Evolutionary conservation across 2,888 invertebrate genomes (phyloP).

Genomic region (Aleiodes testaceus): DNA sequence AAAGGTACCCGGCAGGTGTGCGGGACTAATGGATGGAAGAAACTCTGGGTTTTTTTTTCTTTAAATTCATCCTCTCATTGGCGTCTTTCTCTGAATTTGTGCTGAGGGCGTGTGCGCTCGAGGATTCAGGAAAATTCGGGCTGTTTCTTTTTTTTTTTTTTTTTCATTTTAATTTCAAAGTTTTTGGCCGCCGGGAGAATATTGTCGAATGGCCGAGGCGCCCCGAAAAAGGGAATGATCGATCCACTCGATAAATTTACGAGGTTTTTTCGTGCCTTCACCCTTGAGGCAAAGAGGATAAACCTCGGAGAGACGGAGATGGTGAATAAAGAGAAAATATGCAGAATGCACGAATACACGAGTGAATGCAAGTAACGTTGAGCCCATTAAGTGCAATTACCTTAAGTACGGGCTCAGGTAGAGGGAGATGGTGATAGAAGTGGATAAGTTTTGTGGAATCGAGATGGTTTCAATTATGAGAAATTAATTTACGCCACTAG

Average conservation of each 20-base stretch:
- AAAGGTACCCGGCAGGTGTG: conserved; percentile 17
- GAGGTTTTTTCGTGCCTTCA: conserved; percentile 14
- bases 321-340: conserved; percentile 33
- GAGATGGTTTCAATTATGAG: conserved; percentile 54
- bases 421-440: conserved; percentile 38
- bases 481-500: conserved; percentile 56
- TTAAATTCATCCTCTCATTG: conserved; percentile 43
- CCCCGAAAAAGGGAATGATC: conserved; percentile 33
- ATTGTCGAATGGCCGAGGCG: conserved; percentile 20
- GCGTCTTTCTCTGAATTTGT: not conserved
- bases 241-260: conserved; percentile 32
- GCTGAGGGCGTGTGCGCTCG: conserved; percentile 7
- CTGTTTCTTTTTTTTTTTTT: not conserved
- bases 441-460: conserved; percentile 40
- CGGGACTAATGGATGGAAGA: conserved; percentile 26
- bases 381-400: conserved; percentile 59
- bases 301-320: not conserved
- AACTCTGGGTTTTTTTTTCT: conserved; percentile 29
- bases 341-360: conserved; percentile 24
- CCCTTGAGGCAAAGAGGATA: conserved; percentile 32
- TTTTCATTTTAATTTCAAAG: too few relatives aligned
- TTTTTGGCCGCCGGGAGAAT: conserved; percentile 12
- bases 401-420: conserved; percentile 45
- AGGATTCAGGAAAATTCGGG: conserved; percentile 23
- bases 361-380: conserved; percentile 12